Evolutionary conservation across 2,888 invertebrate genomes (phyloP), one percentile per base, ranked within the genome.

Genomic region (Eupsilia transversa): DNA sequence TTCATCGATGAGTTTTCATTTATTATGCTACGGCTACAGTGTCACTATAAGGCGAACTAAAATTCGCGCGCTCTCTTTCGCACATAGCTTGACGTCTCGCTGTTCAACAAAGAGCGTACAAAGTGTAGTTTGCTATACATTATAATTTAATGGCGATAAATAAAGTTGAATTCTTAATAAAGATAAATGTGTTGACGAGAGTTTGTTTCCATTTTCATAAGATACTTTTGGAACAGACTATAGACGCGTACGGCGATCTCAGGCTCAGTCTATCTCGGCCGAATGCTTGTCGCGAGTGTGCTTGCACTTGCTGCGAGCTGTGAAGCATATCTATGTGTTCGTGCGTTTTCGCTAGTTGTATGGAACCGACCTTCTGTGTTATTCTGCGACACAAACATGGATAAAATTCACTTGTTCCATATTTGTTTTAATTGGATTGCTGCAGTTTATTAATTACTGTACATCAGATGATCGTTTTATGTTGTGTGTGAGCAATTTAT

Each of bases 341-440:
- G 12, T 30, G 4, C 3, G 14, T 57, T 46, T n/a, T 23, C 0
- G n/a, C 20, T 17, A 3, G 0, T n/a, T 33, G 0, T 30, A 17
- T 38, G 6, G 3, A 33, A 4, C 1, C 0, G 9, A 33, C 12
- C 41, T 75, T 75, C 68, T 75, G 49, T 10, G 23, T 2, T 49
- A 6, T 77, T 49, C 20, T 52, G 27, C 20, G 49, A 17, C 10
- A 60, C 35, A 59, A 70, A 70, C 38, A 20, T 14, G 67, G 61
- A 79, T 79, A 59, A 74, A 71, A 66, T 75, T 82, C 73, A 77
- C 77, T 80, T 85, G 77, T 74, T 73, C 30, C 70, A 65, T 63
- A 46, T 77, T 66, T 72, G 71, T 76, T 81, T 83, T 85, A 79
- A 85, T 85, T 80, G 83, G 81, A 86, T 74, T 72, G 68, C 70